Conservation (phyloP, 2,888 invertebrate genomes). For the Drosophila ustulata region DNA sequence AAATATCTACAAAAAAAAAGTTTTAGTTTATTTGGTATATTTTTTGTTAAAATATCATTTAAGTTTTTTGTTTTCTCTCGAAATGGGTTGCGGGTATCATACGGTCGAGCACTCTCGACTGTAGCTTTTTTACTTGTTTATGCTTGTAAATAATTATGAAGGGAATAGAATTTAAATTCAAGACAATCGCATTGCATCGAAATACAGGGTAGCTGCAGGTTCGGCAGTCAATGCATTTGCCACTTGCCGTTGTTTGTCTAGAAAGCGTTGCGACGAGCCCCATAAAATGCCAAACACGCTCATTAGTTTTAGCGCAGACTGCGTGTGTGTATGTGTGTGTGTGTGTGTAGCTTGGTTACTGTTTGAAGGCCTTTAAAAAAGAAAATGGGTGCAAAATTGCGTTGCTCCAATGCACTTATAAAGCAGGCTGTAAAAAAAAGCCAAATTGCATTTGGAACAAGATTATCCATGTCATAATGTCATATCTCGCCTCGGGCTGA, state of each 20-base stretch:
- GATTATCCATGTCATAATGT: conserved; percentile 57
- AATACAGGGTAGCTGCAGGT: conserved; percentile 16
- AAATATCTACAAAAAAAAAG: too few relatives aligned
- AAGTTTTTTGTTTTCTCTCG: too few relatives aligned
- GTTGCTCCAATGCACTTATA: conserved; percentile 26
- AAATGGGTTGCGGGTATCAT: too few relatives aligned
- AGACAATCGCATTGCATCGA: too few relatives aligned
- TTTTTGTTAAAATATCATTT: too few relatives aligned
- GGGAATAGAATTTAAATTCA: too few relatives aligned
- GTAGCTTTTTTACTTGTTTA: too few relatives aligned
- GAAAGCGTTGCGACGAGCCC: conserved; percentile 40
- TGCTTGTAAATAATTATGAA: too few relatives aligned
- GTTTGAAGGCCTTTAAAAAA: conserved; percentile 14
- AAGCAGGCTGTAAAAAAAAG: conserved; percentile 37
- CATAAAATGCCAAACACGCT: conserved; percentile 54
- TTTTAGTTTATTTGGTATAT: too few relatives aligned
- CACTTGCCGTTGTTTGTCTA: conserved; percentile 30
- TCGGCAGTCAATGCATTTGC: too few relatives aligned
- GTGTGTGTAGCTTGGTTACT: conserved; percentile 13
- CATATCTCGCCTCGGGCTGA: conserved; percentile 23
- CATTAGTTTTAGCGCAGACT: conserved; percentile 39
- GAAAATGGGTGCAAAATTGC: conserved; percentile 21
- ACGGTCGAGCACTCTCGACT: too few relatives aligned
- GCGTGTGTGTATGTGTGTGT: conserved; percentile 4
- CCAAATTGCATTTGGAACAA: conserved; percentile 52